Evolutionary conservation across 2,113 vertebrate species (phyloP), one percentile per base, ranked within the genome.

Genomic region (Actenoides hombroni): DNA sequence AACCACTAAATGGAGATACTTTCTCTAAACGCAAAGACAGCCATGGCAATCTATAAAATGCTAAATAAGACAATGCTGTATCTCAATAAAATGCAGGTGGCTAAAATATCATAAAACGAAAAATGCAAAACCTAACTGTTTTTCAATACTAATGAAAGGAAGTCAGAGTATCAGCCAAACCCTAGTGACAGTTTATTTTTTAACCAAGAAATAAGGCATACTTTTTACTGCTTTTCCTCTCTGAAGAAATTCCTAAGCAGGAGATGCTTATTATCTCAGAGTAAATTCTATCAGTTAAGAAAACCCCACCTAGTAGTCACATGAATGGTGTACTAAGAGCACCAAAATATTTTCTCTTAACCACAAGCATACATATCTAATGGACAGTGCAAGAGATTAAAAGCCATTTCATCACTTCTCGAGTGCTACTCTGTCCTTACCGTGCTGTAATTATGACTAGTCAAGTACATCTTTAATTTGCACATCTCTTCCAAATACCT

Each of bases 401-500:
- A 97, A 59, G 73, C 33, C 19, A 93, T 78, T 92, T 96, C 83
- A 94, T 93, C 84, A 95, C 79, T 94, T 80, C 59, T 83, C 74
- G 49, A 67, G 67, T 26, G 54, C 76, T 61, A 79, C 56, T 94
- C 88, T 67, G 26, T 94, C 86, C 65, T 94, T 92, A 74, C 39
- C 84, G 13, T 61, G 63, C 83, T 94, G 51, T 89, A 96, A 95
- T 97, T 98, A 94, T 94, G 90, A 95, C 93, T 85, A 91, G 94
- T 96, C 96, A 97, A 95, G 93, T 76, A 97, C 90, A 93, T 95
- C 70, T 97, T 97, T 90, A 97, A 98, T 97, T 97, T 97, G 86
- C 86, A 96, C 49, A 94, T 88, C 51, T 91, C 83, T 86, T 95
- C 73, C 63, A 96, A 97, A 97, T 85, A 92, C 93, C 94, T 93